These are phyloP conservation scores for Thamnophis sirtalis DNA, from an alignment of 2,113 vertebrate genomes.

Conservation along the genomic window DNA sequence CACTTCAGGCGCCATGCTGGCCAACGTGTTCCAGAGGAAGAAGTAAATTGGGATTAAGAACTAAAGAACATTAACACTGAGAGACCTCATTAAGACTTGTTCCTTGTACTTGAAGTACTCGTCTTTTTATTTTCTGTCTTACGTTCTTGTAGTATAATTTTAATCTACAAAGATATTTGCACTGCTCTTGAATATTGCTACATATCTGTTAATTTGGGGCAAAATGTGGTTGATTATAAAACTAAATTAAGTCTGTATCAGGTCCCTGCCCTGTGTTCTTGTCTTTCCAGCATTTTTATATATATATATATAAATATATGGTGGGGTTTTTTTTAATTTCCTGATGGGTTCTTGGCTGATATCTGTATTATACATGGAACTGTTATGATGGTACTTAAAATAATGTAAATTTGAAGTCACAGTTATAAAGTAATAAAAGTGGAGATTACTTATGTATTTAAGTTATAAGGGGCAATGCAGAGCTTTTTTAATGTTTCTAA, in stretches of 20 bases:
- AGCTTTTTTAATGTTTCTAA: conserved; percentile 74
- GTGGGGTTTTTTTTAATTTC: conserved; percentile 67
- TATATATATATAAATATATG: too few species aligned
- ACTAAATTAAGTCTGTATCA: conserved; percentile 76
- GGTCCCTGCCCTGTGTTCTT: conserved; percentile 81
- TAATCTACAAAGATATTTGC: conserved; percentile 98
- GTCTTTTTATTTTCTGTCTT: conserved; percentile 84
- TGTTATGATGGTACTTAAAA: conserved; percentile 84
- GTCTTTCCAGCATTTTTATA: conserved; percentile 77
- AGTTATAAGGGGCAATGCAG: conserved; percentile 73
- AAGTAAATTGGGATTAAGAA: conserved; percentile 69
- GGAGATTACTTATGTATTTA: conserved; percentile 89
- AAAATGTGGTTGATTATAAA: conserved; percentile 75
- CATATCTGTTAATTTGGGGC: conserved; percentile 77
- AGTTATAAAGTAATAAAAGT: conserved; percentile 96
- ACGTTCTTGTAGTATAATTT: conserved; percentile 81
- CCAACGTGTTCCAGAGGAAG: conserved; percentile 98
- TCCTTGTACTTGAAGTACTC: conserved; percentile 94
- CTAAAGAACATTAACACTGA: conserved; percentile 68
- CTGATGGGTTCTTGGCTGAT: conserved; percentile 79
- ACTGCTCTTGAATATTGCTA: conserved; percentile 84
- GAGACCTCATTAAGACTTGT: conserved; percentile 70
- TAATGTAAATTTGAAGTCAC: conserved; percentile 95
- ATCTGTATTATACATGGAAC: conserved; percentile 91
- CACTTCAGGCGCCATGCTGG: conserved; percentile 96